Evolutionary conservation across 35 echinoderm and acorn worm species (phyloP).

Genomic region (Apostichopus parvimensis): DNA sequence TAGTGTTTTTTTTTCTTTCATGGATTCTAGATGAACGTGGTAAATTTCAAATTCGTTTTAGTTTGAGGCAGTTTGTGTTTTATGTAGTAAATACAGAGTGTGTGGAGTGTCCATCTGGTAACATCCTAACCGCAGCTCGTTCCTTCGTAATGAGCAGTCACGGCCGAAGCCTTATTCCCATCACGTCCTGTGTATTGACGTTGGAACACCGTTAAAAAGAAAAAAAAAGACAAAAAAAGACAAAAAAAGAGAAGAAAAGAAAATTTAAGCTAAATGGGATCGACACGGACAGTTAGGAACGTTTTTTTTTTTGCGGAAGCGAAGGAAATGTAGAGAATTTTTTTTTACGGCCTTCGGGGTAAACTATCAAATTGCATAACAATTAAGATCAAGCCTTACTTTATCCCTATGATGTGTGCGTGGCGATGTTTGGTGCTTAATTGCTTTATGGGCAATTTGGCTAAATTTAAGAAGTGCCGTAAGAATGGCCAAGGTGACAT

Average conservation of each 20-base stretch:
- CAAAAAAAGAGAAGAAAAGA: not conserved
- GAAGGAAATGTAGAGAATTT: not conserved
- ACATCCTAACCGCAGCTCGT: not conserved
- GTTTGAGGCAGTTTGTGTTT: not conserved
- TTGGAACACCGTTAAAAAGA: not conserved
- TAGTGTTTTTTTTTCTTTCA: not conserved
- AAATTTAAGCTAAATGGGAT: slow-evolving; percentile 32
- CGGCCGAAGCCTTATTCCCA: slow-evolving; percentile 28
- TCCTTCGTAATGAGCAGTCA: slow-evolving; percentile 18
- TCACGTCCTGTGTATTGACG: slow-evolving; percentile 7
- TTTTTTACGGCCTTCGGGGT: slow-evolving; percentile 24
- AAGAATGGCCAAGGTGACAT: not conserved
- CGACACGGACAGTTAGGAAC: slow-evolving; percentile 24
- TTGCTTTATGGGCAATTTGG: slow-evolving; percentile 34
- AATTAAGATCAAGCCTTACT: slow-evolving; percentile 5
- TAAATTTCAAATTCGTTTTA: not conserved
- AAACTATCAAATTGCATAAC: slow-evolving; percentile 48
- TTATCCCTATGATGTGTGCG: not conserved
- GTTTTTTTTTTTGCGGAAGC: not conserved
- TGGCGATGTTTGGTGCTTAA: not conserved
- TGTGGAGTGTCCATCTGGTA: not conserved
- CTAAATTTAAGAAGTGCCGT: slow-evolving; percentile 33
- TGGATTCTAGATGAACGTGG: not conserved
- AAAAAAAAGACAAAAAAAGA: too few relatives aligned
- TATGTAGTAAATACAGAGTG: not conserved